phyloP scores from a whole-genome alignment of 2,113 vertebrate genomes.

The Rhinichthys klamathensis region DNA sequence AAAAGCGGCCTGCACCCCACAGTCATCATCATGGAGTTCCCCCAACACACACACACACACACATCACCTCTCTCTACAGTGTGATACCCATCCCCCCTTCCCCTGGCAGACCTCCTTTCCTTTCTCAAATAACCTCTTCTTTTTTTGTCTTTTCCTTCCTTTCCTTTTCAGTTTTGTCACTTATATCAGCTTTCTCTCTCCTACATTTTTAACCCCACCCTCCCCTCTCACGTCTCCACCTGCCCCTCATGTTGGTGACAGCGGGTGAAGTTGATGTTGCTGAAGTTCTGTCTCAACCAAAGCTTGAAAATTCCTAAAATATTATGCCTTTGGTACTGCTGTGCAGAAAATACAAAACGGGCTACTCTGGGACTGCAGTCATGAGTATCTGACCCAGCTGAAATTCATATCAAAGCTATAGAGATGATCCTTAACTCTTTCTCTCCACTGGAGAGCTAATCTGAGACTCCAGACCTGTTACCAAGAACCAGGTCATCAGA shows the following conservation, averaged over 20 bases:
- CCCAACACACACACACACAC: neutral
- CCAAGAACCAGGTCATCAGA: slow-evolving; percentile 60
- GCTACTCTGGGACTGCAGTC: slow-evolving; percentile 11
- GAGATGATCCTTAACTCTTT: slow-evolving; percentile 34
- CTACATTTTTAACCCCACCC: neutral
- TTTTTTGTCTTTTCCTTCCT: neutral
- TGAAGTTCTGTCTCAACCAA: slow-evolving; percentile 42
- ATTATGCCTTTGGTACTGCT: neutral
- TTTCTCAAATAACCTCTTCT: slow-evolving; percentile 24
- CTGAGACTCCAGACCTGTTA: slow-evolving; percentile 32
- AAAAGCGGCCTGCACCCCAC: slow-evolving; percentile 35
- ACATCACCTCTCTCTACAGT: neutral
- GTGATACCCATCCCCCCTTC: neutral
- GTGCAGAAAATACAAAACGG: slow-evolving; percentile 10
- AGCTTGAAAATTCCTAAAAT: slow-evolving; percentile 30
- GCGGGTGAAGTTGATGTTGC: slow-evolving; percentile 16
- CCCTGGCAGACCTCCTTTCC: neutral
- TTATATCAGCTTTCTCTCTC: slow-evolving; percentile 34
- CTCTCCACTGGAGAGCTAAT: slow-evolving; percentile 33
- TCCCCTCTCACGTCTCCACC: neutral
- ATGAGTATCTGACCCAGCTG: slow-evolving; percentile 34
- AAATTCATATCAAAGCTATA: slow-evolving; percentile 38
- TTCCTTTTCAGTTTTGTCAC: neutral
- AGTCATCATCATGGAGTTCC: neutral
- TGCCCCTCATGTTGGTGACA: neutral